phyloP scores from a whole-genome alignment of 1,140 invertebrate species.

The Geopemphigus sp. region DNA sequence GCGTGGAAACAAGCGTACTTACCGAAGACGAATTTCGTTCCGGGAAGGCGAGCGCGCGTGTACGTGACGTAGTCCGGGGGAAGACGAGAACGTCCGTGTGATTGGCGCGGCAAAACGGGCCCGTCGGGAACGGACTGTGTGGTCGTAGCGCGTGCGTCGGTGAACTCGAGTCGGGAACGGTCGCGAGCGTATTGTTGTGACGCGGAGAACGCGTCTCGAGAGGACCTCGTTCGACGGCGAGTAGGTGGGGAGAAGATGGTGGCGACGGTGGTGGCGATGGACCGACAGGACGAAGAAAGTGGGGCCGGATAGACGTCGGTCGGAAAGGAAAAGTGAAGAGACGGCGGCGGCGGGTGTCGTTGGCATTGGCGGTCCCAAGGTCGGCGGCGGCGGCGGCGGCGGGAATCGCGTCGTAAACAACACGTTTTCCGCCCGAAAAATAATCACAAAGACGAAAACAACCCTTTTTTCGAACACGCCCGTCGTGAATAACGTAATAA shows the following conservation, averaged over 20 bases:
- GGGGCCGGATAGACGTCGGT: neutral
- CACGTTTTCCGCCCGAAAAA: conserved; percentile 5
- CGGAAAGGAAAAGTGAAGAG: conserved; percentile 48
- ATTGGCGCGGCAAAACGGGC: no score
- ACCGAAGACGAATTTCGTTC: neutral
- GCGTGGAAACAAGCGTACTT: no score
- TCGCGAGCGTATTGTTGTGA: conserved; percentile 26
- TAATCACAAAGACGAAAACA: neutral
- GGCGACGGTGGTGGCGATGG: neutral
- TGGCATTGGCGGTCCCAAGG: conserved; percentile 36
- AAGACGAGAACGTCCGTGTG: no score
- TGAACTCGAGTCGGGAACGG: neutral
- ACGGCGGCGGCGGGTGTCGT: neutral
- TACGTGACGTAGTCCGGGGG: no score
- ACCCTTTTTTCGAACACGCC: neutral
- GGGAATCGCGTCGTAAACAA: neutral
- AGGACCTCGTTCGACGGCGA: neutral
- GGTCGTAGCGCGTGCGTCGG: no score
- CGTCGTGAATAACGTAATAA: no score
- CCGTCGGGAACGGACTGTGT: no score
- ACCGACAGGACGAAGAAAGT: conserved; percentile 17
- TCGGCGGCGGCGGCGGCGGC: neutral
- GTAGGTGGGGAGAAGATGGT: neutral
- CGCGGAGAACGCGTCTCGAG: conserved; percentile 30
- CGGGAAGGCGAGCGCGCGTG: neutral